Conservation (phyloP, 2,113 vertebrate species). For the Osmerus mordax region DNA sequence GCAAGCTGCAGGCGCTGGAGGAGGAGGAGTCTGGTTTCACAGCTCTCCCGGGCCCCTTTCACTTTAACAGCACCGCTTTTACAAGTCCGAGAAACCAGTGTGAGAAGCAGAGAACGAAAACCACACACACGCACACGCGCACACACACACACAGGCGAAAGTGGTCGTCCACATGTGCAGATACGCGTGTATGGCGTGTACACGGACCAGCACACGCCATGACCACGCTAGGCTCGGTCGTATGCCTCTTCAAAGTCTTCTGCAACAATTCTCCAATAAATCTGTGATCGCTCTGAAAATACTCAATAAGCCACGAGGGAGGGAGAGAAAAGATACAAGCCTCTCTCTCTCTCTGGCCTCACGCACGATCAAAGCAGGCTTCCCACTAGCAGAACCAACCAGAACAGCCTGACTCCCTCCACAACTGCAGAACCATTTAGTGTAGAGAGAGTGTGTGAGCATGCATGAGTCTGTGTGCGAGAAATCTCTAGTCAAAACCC, state of each 20-base stretch:
- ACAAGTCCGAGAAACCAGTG: conserved; percentile 43
- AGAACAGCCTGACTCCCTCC: background rate
- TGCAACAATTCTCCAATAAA: background rate
- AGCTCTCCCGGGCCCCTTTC: conserved; percentile 45
- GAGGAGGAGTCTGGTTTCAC: conserved; percentile 55
- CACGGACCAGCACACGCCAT: conserved; percentile 19
- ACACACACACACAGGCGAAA: conserved; percentile 3
- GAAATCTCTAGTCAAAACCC: background rate
- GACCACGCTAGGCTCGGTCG: background rate
- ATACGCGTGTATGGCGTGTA: conserved; percentile 3
- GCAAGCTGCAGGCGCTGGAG: conserved; percentile 47
- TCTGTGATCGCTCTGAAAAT: conserved; percentile 7
- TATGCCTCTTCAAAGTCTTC: conserved; percentile 2
- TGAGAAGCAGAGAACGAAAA: conserved; percentile 25
- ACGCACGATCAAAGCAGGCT: background rate
- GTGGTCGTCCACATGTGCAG: conserved; percentile 2
- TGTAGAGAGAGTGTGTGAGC: background rate
- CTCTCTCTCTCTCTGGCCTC: background rate
- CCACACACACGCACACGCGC: conserved; percentile 7
- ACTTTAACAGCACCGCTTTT: conserved; percentile 54
- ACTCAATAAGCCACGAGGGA: background rate
- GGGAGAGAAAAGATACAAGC: background rate
- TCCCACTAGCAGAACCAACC: background rate
- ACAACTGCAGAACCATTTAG: background rate
- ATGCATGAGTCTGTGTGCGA: background rate